phyloP scores from a whole-genome alignment of 2,888 invertebrate species.

The Rhimphoctona megacephalus region DNA sequence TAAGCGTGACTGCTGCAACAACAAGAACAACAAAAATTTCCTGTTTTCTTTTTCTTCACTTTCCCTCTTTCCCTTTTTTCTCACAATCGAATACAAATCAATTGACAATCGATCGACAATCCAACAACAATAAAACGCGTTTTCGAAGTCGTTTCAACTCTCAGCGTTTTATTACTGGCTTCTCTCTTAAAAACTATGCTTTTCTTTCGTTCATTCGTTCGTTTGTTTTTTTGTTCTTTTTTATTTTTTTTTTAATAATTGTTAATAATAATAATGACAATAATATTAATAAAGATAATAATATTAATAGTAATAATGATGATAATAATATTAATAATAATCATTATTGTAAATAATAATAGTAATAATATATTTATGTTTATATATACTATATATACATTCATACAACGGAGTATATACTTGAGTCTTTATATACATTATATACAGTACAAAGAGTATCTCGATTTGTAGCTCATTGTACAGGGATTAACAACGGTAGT shows the following conservation, averaged over 20 bases:
- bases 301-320: slow-evolving; percentile 37
- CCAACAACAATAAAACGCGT: slow-evolving; percentile 62
- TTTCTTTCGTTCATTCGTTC: slow-evolving; percentile 55
- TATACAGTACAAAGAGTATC: slow-evolving; percentile 59
- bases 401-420: slow-evolving; percentile 66
- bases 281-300: slow-evolving; percentile 28
- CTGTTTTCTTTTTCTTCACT: neutral
- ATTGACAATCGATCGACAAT: slow-evolving; percentile 54
- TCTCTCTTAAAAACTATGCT: slow-evolving; percentile 44
- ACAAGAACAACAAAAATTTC: neutral
- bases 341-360: slow-evolving; percentile 56
- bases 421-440: slow-evolving; percentile 68
- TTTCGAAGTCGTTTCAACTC: slow-evolving; percentile 26
- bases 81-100: slow-evolving; percentile 64
- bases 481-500: slow-evolving; percentile 67
- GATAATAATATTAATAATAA: slow-evolving; percentile 52
- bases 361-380: slow-evolving; percentile 66
- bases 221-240: too few relatives aligned
- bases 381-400: slow-evolving; percentile 67
- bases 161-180: slow-evolving; percentile 52
- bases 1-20: slow-evolving; percentile 44
- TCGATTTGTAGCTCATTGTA: slow-evolving; percentile 48
- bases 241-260: slow-evolving; percentile 20
- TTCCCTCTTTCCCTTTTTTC: slow-evolving; percentile 18
- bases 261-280: slow-evolving; percentile 31